Evolutionary conservation across 2,888 invertebrate genomes (phyloP).

Genomic region (Napeogenes inachia): DNA sequence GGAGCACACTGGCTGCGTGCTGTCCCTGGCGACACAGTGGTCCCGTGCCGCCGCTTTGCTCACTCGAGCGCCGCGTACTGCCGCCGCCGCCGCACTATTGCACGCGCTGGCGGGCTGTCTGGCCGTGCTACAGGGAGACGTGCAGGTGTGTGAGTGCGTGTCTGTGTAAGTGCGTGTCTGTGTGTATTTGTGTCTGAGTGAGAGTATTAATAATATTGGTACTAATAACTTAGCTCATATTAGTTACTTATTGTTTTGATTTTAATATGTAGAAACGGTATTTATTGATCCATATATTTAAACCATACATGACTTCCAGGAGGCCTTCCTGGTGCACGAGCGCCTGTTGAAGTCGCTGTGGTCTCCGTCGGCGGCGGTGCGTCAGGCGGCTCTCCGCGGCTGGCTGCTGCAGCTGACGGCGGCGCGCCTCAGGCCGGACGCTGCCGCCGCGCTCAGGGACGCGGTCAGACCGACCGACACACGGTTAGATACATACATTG

Average conservation of each 20-base stretch:
- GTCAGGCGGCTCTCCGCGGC: slow-evolving; percentile 65
- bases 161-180: background rate
- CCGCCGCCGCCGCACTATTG: slow-evolving; percentile 37
- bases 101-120: slow-evolving; percentile 49
- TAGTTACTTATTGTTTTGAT: too few relatives aligned
- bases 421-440: slow-evolving; percentile 11
- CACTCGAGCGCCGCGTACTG: slow-evolving; percentile 46
- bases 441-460: slow-evolving; percentile 42
- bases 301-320: slow-evolving; percentile 37
- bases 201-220: too few relatives aligned
- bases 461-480: slow-evolving; percentile 40
- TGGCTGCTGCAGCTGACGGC: slow-evolving; percentile 56
- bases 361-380: slow-evolving; percentile 63
- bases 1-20: slow-evolving; percentile 44
- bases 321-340: slow-evolving; percentile 61
- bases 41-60: slow-evolving; percentile 42
- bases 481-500: background rate
- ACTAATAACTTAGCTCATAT: background rate
- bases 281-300: too few relatives aligned
- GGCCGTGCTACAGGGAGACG: slow-evolving; percentile 45
- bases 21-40: slow-evolving; percentile 44
- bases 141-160: slow-evolving; percentile 14
- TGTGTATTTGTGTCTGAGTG: background rate
- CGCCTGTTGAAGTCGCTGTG: slow-evolving; percentile 61
- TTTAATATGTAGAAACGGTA: too few relatives aligned